Evolutionary conservation across 2,113 vertebrate species (phyloP).

Genomic region (Silurus asotus): DNA sequence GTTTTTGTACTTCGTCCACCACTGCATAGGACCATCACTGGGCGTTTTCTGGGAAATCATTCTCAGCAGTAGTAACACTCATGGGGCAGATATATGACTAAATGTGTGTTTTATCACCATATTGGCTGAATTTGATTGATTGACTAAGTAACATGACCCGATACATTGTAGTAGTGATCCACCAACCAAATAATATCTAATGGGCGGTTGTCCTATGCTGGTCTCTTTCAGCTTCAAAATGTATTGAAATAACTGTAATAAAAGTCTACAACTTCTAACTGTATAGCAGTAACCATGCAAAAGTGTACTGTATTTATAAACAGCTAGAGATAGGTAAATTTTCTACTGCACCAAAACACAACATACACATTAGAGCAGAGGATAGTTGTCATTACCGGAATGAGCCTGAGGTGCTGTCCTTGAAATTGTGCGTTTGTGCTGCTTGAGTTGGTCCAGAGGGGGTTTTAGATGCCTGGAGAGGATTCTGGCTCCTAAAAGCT

Average conservation of each 20-base stretch:
- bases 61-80: background rate
- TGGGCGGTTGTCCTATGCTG: background rate
- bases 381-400: constrained; percentile 75
- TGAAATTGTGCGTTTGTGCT: constrained; percentile 70
- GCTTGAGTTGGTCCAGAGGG: constrained; percentile 71
- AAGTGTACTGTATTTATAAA: background rate
- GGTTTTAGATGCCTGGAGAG: constrained; percentile 77
- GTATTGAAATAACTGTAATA: background rate
- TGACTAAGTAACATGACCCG: background rate
- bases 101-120: background rate
- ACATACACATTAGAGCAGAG: background rate
- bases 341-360: background rate
- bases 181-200: background rate
- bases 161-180: background rate
- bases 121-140: background rate
- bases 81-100: background rate
- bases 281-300: background rate
- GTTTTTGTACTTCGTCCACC: too few relatives aligned
- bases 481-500: constrained; percentile 75
- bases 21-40: background rate
- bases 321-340: background rate
- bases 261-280: background rate
- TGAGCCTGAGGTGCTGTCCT: constrained; percentile 73
- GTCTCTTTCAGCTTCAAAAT: background rate
- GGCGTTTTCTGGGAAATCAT: background rate